Percentiles rank a stretch among this genome's conserved stretches.
Evolutionary conservation across 2,113 vertebrate genomes (phyloP).

Genomic region (Myrmecobius fasciatus): DNA sequence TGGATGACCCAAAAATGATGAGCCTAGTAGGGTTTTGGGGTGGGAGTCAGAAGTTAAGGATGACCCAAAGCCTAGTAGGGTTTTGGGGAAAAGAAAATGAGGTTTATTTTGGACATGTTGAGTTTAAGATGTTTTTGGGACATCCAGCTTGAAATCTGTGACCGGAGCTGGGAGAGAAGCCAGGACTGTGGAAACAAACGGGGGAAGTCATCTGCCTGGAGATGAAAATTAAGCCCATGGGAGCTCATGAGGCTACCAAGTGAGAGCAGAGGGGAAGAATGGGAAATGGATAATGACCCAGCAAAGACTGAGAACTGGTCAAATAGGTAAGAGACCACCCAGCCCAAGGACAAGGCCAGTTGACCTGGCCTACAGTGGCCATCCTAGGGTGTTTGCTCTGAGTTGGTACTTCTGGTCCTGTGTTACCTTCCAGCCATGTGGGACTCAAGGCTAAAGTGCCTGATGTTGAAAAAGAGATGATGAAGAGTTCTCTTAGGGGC

Average conservation of each 20-base stretch:
- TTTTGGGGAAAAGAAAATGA: background rate
- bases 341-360: background rate
- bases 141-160: background rate
- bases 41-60: background rate
- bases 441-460: background rate
- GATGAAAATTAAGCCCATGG: background rate
- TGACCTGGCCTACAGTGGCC: background rate
- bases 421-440: background rate
- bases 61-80: background rate
- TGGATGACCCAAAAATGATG: background rate
- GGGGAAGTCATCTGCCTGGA: too few relatives aligned
- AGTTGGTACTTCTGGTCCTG: background rate
- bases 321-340: background rate
- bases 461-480: background rate
- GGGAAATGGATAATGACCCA: background rate
- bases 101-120: background rate
- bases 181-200: background rate
- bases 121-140: background rate
- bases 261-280: background rate
- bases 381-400: background rate
- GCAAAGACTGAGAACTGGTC: background rate
- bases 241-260: background rate
- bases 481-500: background rate
- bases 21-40: background rate
- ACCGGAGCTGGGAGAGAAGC: background rate